Evolutionary conservation across 2,113 vertebrate species (phyloP), one percentile per base, ranked within the genome.

Genomic region (Rhinogobius similis): DNA sequence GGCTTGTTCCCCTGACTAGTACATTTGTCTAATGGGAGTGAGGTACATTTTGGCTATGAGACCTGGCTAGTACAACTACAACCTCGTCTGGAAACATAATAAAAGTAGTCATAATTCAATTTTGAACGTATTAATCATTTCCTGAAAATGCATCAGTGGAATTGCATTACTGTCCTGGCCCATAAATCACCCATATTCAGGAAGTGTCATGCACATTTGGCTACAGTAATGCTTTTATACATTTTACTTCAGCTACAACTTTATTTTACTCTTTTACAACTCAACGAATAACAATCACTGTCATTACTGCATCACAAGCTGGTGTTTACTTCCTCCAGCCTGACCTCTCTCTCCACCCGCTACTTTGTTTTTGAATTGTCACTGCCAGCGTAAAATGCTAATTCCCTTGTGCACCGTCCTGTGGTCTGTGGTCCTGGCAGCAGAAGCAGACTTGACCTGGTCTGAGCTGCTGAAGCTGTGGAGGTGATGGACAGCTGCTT

Each of bases 371-470:
- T 72, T 79, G 71, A 80, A 65, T 67, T 48, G 66, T 65, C 81
- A 67, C 53, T 52, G 36, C 32, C 20, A 65, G 73, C 48, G 59
- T 93, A 90, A 93, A 91, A 91, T 89, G 88, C 77, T 85, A 93
- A 91, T 89, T 74, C 62, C 4, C 39, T 29, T 2, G 23, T 63
- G 62, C 68, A 70, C 82, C 77, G 18, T 75, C 83, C 66, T 70
- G 50, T 36, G 59, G 50, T 70, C 73, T 77, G 68, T 62, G 46
- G 71, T 72, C 78, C 62, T 39, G 59, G 70, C 62, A 68, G 55
- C 71, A 72, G 65, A 75, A 65, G 83, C 59, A 68, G 62, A 48
- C 68, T 52, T 66, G 55, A 75, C 27, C 68, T 65, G 66, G 44
- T 59, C 27, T 16, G 56, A 62, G 72, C 56, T 59, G 65, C 82